Percentiles rank a stretch among this genome's conserved stretches.
These are phyloP conservation scores for Catocala nupta DNA, from an alignment of 2,888 invertebrate genomes.

Conservation along the genomic window DNA sequence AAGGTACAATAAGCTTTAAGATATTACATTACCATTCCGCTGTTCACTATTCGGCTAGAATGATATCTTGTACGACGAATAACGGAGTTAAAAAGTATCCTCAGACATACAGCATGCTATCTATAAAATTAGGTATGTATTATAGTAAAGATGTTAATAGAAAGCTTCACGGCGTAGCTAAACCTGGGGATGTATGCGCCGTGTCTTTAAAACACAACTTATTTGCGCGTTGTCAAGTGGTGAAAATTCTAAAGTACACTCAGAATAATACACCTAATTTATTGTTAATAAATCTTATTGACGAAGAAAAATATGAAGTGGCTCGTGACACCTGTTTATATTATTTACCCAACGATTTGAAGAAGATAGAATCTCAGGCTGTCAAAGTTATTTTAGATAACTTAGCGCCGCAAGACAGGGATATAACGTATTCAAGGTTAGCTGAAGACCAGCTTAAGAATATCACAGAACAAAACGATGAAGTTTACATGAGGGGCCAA, in stretches of 20 bases:
- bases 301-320: constrained; percentile 84
- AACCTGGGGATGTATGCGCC: constrained; percentile 87
- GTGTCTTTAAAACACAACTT: constrained; percentile 77
- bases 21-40: constrained; percentile 88
- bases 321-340: constrained; percentile 77
- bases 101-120: constrained; percentile 67
- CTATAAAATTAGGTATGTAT: constrained; percentile 75
- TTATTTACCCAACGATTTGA: constrained; percentile 83
- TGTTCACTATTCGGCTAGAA: constrained; percentile 88
- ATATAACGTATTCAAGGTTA: constrained; percentile 73
- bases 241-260: constrained; percentile 73
- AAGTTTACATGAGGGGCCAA: constrained; percentile 76
- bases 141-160: constrained; percentile 71
- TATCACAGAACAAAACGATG: constrained; percentile 66
- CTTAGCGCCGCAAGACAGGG: constrained; percentile 75
- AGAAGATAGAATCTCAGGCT: constrained; percentile 76
- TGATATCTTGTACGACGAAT: constrained; percentile 61
- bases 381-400: constrained; percentile 72
- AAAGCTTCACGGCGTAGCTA: constrained; percentile 71
- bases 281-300: constrained; percentile 87
- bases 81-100: constrained; percentile 63
- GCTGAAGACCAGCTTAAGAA: constrained; percentile 65
- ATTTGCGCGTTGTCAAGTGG: constrained; percentile 87
- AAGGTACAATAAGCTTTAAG: constrained; percentile 87
- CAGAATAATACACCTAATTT: constrained; percentile 64